Conservation (phyloP, 2,113 vertebrate genomes). For the Balaeniceps rex region DNA sequence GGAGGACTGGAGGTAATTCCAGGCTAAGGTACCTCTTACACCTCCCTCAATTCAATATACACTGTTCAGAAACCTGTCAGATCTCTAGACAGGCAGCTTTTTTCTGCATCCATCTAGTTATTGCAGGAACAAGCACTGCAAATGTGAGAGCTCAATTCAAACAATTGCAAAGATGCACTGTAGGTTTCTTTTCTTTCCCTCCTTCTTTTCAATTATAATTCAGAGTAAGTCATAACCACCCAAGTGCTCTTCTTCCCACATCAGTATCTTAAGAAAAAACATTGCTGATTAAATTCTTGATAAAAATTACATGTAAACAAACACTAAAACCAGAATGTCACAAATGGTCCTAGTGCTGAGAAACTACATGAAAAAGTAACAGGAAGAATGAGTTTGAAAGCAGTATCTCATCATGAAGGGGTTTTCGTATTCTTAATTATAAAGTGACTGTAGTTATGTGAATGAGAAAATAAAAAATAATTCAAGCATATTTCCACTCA, state of each 20-base stretch:
- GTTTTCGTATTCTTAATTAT: background rate
- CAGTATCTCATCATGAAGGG: background rate
- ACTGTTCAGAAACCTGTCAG: background rate
- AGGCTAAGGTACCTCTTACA: background rate
- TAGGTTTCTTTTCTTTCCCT: background rate
- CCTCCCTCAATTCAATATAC: background rate
- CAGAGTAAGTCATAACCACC: background rate
- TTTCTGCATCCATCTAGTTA: background rate
- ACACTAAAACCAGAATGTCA: background rate
- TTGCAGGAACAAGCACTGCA: background rate
- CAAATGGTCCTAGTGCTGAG: background rate
- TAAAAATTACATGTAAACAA: background rate
- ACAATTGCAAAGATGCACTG: background rate
- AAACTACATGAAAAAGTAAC: background rate
- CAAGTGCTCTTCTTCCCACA: background rate
- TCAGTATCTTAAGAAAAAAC: background rate
- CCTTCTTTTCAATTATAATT: background rate
- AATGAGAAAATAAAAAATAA: background rate
- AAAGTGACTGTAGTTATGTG: background rate
- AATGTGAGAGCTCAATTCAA: background rate
- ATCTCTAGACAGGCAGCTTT: background rate
- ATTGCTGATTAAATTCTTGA: background rate
- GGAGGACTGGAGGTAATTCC: background rate
- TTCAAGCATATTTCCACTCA: too few relatives aligned
- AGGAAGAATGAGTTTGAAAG: background rate